phyloP scores from a whole-genome alignment of 2,888 invertebrate genomes.

The Perithous albicinctus region DNA sequence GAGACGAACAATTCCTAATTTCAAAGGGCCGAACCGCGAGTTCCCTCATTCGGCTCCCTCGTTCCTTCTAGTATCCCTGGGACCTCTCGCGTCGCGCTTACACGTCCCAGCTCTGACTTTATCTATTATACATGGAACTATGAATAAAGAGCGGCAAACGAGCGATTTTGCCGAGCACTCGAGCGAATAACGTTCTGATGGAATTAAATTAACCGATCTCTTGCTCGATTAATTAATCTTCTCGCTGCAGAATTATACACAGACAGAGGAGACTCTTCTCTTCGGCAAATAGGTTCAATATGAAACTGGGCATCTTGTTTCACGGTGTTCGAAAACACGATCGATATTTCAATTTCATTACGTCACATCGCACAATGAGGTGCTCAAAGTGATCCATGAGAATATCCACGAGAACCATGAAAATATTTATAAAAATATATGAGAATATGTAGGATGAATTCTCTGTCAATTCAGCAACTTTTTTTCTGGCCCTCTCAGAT shows the following conservation, averaged over 20 bases:
- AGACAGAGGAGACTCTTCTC: not conserved
- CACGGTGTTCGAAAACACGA: conserved; percentile 9
- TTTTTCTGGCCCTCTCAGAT: no score
- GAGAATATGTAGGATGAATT: no score
- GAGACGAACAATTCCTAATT: conserved; percentile 71
- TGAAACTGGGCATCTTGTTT: not conserved
- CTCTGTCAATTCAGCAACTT: no score
- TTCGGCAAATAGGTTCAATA: not conserved
- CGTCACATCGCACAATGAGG: not conserved
- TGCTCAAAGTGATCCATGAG: not conserved
- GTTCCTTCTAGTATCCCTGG: conserved; percentile 15
- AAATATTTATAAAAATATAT: no score
- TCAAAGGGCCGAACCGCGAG: conserved; percentile 66
- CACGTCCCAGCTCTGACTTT: conserved; percentile 62
- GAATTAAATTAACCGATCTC: conserved; percentile 43
- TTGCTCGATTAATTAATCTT: conserved; percentile 43
- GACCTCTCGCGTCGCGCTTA: conserved; percentile 49
- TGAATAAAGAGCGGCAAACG: conserved; percentile 38
- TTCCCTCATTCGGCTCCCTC: conserved; percentile 21
- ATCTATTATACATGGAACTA: conserved; percentile 54
- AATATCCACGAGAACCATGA: not conserved
- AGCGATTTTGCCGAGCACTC: conserved; percentile 32
- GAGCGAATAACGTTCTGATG: conserved; percentile 33
- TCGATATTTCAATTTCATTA: conserved; percentile 31
- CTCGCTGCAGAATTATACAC: conserved; percentile 11